phyloP scores from a whole-genome alignment of 2,113 vertebrate genomes.

The Cichladusa arquata region DNA sequence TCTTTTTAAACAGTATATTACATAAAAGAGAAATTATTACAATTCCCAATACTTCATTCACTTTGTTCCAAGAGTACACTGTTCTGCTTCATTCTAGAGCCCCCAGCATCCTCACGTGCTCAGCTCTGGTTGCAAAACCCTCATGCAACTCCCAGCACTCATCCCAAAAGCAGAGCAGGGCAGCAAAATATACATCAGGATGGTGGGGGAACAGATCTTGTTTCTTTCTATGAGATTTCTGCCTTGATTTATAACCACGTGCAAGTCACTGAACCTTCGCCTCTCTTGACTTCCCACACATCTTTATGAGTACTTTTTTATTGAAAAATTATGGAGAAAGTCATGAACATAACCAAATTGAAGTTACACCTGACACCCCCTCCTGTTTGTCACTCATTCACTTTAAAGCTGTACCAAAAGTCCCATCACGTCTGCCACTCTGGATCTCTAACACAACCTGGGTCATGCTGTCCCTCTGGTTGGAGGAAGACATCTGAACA shows the following conservation, averaged over 20 bases:
- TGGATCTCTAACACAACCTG: no score
- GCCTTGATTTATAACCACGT: not conserved
- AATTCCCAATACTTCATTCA: not conserved
- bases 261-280: not conserved
- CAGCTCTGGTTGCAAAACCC: not conserved
- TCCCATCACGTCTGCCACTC: not conserved
- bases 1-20: not conserved
- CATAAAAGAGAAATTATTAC: not conserved
- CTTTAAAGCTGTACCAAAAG: not conserved
- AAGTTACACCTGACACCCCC: not conserved
- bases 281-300: not conserved
- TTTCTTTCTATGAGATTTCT: not conserved
- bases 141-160: not conserved
- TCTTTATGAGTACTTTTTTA: not conserved
- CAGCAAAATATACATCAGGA: not conserved
- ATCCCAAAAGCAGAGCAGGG: not conserved
- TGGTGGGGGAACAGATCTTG: not conserved
- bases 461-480: accelerated
- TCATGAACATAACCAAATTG: not conserved
- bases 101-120: accelerated
- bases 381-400: not conserved
- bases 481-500: not conserved
- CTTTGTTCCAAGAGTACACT: not conserved
- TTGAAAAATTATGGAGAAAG: not conserved
- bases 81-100: not conserved